Evolutionary conservation across 2,888 invertebrate genomes (phyloP).

Genomic region (Brenthis hecate): DNA sequence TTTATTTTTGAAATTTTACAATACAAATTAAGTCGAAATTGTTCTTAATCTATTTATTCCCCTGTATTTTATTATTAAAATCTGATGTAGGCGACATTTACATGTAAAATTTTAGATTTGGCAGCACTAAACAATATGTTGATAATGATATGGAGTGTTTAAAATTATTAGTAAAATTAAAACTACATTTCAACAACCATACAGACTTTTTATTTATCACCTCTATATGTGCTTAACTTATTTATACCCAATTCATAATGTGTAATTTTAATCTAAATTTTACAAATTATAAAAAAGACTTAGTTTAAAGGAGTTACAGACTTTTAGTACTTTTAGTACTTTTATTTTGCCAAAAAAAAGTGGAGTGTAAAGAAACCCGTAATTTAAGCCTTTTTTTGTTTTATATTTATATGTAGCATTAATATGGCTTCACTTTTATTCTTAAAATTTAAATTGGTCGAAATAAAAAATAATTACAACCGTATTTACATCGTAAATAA

Average conservation of each 20-base stretch:
- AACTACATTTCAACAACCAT: slow-evolving; percentile 73
- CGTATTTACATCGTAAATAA: no score
- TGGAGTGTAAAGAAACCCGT: no score
- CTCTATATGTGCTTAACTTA: background rate
- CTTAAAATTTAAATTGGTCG: no score
- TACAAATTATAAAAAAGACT: no score
- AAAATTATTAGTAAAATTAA: slow-evolving; percentile 63
- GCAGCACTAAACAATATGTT: slow-evolving; percentile 48
- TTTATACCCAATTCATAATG: background rate
- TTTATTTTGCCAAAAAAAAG: no score
- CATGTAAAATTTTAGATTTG: slow-evolving; percentile 34
- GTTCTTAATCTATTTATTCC: slow-evolving; percentile 30
- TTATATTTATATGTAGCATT: no score
- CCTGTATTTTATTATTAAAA: slow-evolving; percentile 29
- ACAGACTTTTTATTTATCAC: slow-evolving; percentile 34
- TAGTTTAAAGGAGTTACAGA: no score
- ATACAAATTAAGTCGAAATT: slow-evolving; percentile 30
- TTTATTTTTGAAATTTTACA: slow-evolving; percentile 39
- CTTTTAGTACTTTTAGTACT: no score
- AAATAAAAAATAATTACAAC: no score
- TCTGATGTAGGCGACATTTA: slow-evolving; percentile 29
- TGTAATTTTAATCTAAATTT: no score
- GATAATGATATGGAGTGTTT: slow-evolving; percentile 75
- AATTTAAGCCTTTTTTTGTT: no score
- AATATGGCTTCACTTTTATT: no score